Evolutionary conservation across 2,888 invertebrate genomes (phyloP), one percentile per base, ranked within the genome.

Genomic region (Mechanitis mazaeus): DNA sequence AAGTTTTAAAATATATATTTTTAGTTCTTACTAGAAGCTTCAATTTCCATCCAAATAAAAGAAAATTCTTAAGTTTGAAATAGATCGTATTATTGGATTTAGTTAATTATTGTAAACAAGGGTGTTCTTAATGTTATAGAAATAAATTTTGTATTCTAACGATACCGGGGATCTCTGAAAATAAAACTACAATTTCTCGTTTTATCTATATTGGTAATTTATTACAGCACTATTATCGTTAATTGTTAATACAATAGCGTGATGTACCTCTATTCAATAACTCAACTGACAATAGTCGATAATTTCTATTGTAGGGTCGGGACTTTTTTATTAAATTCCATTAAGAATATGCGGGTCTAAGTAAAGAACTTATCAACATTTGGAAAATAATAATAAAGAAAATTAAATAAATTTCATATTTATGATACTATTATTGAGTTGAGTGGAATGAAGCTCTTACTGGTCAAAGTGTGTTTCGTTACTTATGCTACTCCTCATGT

Each of bases 311-410:
- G 61, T 66, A 66, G 74, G 67, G 72, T 66, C 77, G 77, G 83
- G 83, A 83, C 82, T 75, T 81, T 85, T 83, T 87, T 86, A 84
- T 86, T 85, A 78, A 77, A 79, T 79, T 74, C 75, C 70, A 80
- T 83, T 79, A 71, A 68, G 71, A 68, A 76, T 78, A 87, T 87
- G 86, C 87, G 87, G 87, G 87, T 64, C 45, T 56, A 57, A 65
- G 62, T 69, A 63, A 58, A 64, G 56, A 56, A 54, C 47, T 20
- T 47, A 54, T 60, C 31, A 50, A 20, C 28, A 47, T 20, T 20
- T 35, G 4, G 20, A 20, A 47, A 9, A 9, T 50, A 50, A 28
- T 28, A 9, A 7, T 12, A 47, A 47, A 47, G 2, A n/a, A 20
- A n/a, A 5, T 6, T n/a, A n/a, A n/a, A 47, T 47, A 20, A 47